Conservation (phyloP, 2,113 vertebrate genomes). For the Scytalopus superciliaris region DNA sequence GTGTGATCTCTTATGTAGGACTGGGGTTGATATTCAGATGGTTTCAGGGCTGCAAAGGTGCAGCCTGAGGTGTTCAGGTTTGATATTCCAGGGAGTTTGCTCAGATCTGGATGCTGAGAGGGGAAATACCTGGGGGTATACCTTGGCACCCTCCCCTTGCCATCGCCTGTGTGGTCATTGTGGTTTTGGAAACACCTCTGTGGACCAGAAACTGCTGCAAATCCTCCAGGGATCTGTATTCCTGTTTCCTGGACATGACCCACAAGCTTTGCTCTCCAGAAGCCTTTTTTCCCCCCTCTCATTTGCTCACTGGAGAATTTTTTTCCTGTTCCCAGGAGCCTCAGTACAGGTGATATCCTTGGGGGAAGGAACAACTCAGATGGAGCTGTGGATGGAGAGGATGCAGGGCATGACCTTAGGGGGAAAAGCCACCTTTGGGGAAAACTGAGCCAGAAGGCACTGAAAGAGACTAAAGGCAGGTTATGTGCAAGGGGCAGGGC, state of each 20-base stretch:
- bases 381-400: background rate
- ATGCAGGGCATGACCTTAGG: accelerated
- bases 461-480: background rate
- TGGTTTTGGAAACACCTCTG: background rate
- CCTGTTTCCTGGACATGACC: background rate
- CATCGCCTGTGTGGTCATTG: accelerated
- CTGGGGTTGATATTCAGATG: background rate
- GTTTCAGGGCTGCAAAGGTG: background rate
- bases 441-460: background rate
- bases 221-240: background rate
- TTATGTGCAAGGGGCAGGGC: background rate
- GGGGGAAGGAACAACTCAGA: background rate
- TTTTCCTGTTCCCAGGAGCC: background rate
- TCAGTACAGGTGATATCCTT: accelerated
- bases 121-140: background rate
- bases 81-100: background rate
- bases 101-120: background rate
- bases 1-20: background rate
- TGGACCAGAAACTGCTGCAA: background rate
- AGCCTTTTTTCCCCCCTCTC: accelerated
- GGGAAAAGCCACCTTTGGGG: background rate
- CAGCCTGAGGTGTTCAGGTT: background rate
- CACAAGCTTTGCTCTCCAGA: background rate
- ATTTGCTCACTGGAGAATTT: background rate
- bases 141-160: background rate